Evolutionary conservation across 1,140 invertebrate species (phyloP).

Genomic region (Pachyrhynchus sulphureomaculatus): DNA sequence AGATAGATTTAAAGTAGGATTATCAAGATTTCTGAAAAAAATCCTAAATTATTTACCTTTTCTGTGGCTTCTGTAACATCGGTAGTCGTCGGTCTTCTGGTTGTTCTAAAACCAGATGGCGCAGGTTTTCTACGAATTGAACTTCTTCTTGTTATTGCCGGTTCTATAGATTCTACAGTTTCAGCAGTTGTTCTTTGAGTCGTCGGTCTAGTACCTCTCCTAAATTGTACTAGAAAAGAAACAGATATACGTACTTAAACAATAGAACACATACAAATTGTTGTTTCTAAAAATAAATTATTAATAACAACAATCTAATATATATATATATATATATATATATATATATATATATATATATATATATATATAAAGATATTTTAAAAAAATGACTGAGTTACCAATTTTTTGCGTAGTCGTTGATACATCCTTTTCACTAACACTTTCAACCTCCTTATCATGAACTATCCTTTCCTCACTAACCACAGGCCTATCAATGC

Average conservation of each 20-base stretch:
- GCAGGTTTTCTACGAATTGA: conserved; percentile 8
- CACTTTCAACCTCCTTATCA: background rate
- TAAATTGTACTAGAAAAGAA: conserved; percentile 14
- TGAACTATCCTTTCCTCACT: background rate
- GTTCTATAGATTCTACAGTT: background rate
- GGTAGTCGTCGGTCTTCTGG: conserved; percentile 5
- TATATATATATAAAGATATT: no score
- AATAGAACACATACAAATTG: background rate
- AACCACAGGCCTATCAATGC: background rate
- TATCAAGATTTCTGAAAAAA: no score
- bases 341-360: no score
- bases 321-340: no score
- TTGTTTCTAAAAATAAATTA: background rate
- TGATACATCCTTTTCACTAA: background rate
- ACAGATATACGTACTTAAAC: background rate
- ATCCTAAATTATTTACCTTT: conserved; percentile 3
- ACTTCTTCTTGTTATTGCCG: conserved; percentile 8
- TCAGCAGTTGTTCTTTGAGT: background rate
- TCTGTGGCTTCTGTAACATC: conserved; percentile 15
- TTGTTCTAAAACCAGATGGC: conserved; percentile 10
- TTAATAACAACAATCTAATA: no score
- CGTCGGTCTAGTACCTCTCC: conserved; percentile 16
- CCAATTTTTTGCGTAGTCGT: conserved; percentile 14
- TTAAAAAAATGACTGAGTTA: no score
- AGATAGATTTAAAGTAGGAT: no score